phyloP scores from a whole-genome alignment of 2,797 vertebrate species.

The Calcarius lapponicus region DNA sequence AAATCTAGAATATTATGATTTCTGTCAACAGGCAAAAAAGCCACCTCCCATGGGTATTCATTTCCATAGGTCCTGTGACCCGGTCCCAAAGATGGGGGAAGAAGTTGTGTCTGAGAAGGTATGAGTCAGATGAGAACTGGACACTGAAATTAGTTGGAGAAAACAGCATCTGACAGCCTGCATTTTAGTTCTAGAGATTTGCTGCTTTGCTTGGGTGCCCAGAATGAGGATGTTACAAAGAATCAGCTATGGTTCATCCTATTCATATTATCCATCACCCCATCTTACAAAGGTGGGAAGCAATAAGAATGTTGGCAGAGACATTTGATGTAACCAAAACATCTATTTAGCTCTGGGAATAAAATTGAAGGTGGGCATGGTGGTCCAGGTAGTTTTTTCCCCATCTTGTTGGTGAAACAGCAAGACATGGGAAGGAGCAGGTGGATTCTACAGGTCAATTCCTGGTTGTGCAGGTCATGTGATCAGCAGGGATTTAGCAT shows the following conservation, averaged over 20 bases:
- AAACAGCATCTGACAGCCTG: background rate
- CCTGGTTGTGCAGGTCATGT: background rate
- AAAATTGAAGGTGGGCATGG: background rate
- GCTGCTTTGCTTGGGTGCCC: background rate
- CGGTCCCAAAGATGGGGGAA: background rate
- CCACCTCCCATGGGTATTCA: accelerated
- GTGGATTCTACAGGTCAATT: background rate
- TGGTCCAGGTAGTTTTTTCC: background rate
- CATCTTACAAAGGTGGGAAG: background rate
- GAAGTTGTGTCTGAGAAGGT: background rate
- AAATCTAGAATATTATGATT: background rate
- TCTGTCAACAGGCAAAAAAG: background rate
- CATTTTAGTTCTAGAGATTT: background rate
- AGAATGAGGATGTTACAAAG: background rate
- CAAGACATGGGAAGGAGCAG: background rate
- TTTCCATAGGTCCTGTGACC: background rate
- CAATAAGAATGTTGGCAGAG: background rate
- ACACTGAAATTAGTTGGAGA: background rate
- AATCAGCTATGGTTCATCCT: background rate
- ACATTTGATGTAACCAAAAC: background rate
- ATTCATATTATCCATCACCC: background rate
- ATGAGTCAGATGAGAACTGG: background rate
- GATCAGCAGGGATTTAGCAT: background rate
- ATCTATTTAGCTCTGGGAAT: background rate
- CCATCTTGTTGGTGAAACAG: background rate